Evolutionary conservation across 1,140 invertebrate genomes (phyloP).

Genomic region (Globodera ellingtonae): DNA sequence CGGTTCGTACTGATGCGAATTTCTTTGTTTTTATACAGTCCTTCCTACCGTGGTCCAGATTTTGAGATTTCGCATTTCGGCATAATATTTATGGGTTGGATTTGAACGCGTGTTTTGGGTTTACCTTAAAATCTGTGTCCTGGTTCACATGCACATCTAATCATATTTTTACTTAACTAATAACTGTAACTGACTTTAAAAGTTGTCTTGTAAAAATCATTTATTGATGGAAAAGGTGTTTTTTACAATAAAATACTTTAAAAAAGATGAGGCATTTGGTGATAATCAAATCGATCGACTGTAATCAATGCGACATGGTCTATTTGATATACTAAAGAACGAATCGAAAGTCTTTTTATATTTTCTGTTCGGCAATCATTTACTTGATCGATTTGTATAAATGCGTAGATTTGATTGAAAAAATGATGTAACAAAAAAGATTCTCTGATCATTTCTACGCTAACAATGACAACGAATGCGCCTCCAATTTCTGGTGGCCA

Average conservation of each 20-base stretch:
- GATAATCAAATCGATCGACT: too few species aligned
- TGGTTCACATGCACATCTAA: background rate
- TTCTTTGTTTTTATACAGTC: background rate
- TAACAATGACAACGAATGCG: background rate
- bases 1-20: background rate
- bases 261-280: too few species aligned
- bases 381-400: background rate
- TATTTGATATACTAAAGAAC: background rate
- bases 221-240: too few species aligned
- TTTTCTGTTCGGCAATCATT: background rate
- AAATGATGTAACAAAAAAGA: background rate
- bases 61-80: too few species aligned
- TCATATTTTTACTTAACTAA: background rate
- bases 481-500: too few species aligned
- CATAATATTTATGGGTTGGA: background rate
- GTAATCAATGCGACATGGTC: too few species aligned
- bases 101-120: background rate
- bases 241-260: too few species aligned
- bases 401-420: background rate
- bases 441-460: background rate
- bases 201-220: too few species aligned
- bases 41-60: background rate
- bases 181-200: too few species aligned
- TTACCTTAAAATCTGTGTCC: background rate
- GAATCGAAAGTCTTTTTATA: background rate